A percentile compares a stretch with the other conserved stretches of the same genome.
These are phyloP conservation scores for Crax fasciolata DNA, from an alignment of 2,797 vertebrate genomes.

Conservation along the genomic window DNA sequence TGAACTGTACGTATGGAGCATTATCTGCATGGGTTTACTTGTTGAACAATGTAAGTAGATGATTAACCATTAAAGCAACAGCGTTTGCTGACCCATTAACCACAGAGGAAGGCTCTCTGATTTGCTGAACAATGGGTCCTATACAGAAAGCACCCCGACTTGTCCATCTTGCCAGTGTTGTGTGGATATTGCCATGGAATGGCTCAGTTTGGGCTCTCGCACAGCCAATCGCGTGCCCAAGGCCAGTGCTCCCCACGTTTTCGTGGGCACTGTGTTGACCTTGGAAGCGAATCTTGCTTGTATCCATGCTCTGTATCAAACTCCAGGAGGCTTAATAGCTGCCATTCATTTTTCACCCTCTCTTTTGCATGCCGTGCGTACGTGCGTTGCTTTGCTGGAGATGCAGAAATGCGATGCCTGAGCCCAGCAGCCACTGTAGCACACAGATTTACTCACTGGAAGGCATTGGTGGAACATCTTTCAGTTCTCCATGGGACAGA, in stretches of 20 bases:
- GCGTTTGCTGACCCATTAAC: constrained; percentile 73
- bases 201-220: neutral
- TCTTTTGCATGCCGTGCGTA: rapidly evolving
- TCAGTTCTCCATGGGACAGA: neutral
- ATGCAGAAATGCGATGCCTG: neutral
- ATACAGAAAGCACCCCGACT: constrained; percentile 10
- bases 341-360: neutral
- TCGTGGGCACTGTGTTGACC: neutral
- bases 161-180: neutral
- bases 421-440: neutral
- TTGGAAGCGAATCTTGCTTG: neutral
- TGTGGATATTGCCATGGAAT: neutral
- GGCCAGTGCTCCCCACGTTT: neutral
- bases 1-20: constrained; percentile 17
- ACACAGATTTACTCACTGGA: neutral
- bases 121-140: constrained; percentile 23
- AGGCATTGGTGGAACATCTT: neutral
- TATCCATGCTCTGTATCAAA: neutral
- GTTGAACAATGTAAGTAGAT: constrained; percentile 62
- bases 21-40: constrained; percentile 46
- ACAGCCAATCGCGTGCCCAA: rapidly evolving
- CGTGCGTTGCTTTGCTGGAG: neutral
- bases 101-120: constrained; percentile 43
- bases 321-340: neutral
- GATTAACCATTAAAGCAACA: constrained; percentile 78